Evolutionary conservation across 2,888 invertebrate genomes (phyloP), one percentile per base, ranked within the genome.

Genomic region (Mythimna impura): DNA sequence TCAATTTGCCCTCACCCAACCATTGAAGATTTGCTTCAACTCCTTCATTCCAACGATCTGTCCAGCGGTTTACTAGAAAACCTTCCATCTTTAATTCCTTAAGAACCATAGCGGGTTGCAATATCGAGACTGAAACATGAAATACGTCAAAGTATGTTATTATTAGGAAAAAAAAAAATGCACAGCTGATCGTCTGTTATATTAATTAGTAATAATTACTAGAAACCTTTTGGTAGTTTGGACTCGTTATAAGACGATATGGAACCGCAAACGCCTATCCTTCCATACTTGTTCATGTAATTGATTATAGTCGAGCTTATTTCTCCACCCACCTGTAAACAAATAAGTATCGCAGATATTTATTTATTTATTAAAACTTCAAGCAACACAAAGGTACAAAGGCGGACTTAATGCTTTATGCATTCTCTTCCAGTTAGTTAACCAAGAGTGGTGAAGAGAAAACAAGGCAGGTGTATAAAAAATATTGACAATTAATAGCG

Each of bases 11-110:
- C 94, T 97, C 97, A 64, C 93, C 92, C 73, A 98, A 92, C 97
- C 97, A 97, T 73, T 96, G 91, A n/a, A 97, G 86, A 91, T 98
- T 97, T 82, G 97, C 97, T 43, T 94, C 88, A 43, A 97, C 95
- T 4, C 97, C 98, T 91, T 97, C 97, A 34, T 93, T 89, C 97
- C 97, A 97, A 70, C 97, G 94, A 78, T 97, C 91, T 2, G 76
- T 67, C 97, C 97, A 98, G 43, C 97, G 95, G 75, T 91, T 91
- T 0, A 96, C 94, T 14, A 96, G 69, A 86, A 98, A 97, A 50
- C 98, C 98, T 94, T 97, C 97, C 87, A 98, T 96, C 90, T 96
- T 97, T n/a, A 98, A 89, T 89, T 97, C 97, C 63, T 97, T 97
- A 14, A 95, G 93, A 17, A 98, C 95, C 22, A 98, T 92, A 0